phyloP scores from a whole-genome alignment of 37 sponge, comb jelly and placozoan genomes.

The Spongilla lacustris region DNA sequence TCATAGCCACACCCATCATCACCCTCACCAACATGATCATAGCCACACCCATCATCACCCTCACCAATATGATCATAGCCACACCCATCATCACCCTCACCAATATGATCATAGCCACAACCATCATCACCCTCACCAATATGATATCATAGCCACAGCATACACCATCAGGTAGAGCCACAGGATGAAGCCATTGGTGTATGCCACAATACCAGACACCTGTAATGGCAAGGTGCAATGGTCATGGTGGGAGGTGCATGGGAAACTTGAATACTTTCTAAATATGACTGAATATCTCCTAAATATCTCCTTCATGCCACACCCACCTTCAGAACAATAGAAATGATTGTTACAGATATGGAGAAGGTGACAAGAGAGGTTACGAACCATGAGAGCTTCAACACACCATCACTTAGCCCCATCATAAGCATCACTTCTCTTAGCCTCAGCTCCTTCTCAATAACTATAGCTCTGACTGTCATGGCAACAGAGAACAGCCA shows the following conservation, averaged over 20 bases:
- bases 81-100: conserved; percentile 50
- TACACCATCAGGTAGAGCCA: conserved; percentile 60
- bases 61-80: conserved; percentile 39
- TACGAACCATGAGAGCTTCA: conserved; percentile 83
- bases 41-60: too few species aligned
- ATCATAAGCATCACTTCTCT: conserved; percentile 87
- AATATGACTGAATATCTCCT: too few species aligned
- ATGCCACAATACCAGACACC: conserved; percentile 20
- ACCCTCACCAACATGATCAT: too few species aligned
- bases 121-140: conserved; percentile 34
- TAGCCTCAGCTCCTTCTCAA: conserved; percentile 77
- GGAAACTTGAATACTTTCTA: too few species aligned
- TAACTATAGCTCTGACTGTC: conserved; percentile 76
- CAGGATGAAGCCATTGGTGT: conserved; percentile 38
- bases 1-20: not conserved
- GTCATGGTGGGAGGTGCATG: too few species aligned
- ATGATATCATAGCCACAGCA: conserved; percentile 47
- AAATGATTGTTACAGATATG: conserved; percentile 61
- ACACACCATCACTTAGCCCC: conserved; percentile 72
- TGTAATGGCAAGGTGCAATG: not conserved
- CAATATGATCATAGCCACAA: not conserved
- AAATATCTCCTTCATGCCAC: not conserved
- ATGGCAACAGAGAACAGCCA: conserved; percentile 93
- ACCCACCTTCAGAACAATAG: conserved; percentile 24
- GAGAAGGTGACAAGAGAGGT: conserved; percentile 40